Base-by-base conservation (phyloP, 2,888 invertebrate species). In the Neoascia interrupta region DNA sequence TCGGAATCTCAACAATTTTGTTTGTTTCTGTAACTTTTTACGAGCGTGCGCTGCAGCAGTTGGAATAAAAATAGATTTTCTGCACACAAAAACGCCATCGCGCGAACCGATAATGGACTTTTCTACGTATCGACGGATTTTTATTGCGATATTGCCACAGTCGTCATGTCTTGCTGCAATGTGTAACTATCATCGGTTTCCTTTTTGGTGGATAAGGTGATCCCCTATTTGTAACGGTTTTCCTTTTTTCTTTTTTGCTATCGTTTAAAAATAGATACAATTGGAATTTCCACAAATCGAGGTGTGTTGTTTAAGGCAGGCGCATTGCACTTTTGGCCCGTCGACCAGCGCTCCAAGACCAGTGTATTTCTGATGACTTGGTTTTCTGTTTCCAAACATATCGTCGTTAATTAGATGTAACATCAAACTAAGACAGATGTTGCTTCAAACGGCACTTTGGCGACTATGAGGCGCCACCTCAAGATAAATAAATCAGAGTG, bases 51-150 rank as follows among this genome's bases (percentile, higher is more conserved):
- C 28, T 16, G 47, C 36, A 21, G 58, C 51, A 63, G 51, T 58
- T 63, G 45, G 19, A 70, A 58, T 64, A 64, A 58, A 76, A 76
- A 76, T 76, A 70, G 75, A 70, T 70, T 70, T 56, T 70, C 70
- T 18, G 28, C n/a, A 37, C n/a, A 21, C 18, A 26, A 49, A 63
- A 31, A 10, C 19, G 31, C n/a, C n/a, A 45, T 37, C 16, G 5
- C 6, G 16, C 28, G 13, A 6, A n/a, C 31, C 31, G 31, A 31
- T 5, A 31, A 6, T 31, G 8, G 31, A 31, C 8, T 53, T 69
- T 49, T 49, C 74, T 69, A 61, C 60, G 69, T n/a, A 56, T 63
- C 37, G 51, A 63, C 69, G 41, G 69, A 63, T 31, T 72, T 63
- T 69, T 63, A 64, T 76, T 76, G 70, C 75, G 58, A 63, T 51